These are phyloP conservation scores for Papilio protenor DNA, from an alignment of 2,888 invertebrate species.

Conservation along the genomic window DNA sequence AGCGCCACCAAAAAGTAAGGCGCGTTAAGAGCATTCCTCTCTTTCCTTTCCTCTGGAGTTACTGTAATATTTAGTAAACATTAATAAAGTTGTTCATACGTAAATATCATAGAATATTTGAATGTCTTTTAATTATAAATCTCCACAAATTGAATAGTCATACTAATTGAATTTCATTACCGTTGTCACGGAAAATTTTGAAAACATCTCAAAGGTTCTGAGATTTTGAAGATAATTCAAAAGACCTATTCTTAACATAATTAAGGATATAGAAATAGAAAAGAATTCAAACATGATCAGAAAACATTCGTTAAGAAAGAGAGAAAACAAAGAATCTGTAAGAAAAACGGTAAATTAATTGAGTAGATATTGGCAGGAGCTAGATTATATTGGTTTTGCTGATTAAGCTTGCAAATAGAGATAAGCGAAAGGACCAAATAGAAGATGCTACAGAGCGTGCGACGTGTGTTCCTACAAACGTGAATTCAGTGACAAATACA, in stretches of 20 bases:
- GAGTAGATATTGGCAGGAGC: conserved; percentile 7
- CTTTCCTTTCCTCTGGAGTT: conserved; percentile 88
- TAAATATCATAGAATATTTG: background rate
- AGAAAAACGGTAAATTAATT: background rate
- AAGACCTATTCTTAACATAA: background rate
- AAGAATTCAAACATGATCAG: background rate
- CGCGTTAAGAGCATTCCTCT: conserved; percentile 88
- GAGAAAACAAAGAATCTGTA: conserved; percentile 11
- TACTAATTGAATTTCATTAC: background rate
- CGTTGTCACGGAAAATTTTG: background rate
- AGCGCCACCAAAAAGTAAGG: conserved; percentile 94
- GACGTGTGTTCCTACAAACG: conserved; percentile 32
- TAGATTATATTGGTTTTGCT: conserved; percentile 18
- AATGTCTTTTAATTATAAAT: background rate
- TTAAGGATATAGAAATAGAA: background rate
- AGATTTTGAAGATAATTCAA: background rate
- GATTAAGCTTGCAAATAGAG: conserved; percentile 33
- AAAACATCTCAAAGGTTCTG: background rate
- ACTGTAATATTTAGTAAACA: conserved; percentile 73
- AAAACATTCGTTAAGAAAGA: background rate
- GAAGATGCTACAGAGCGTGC: conserved; percentile 34
- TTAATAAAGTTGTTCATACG: background rate
- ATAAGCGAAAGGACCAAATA: conserved; percentile 38
- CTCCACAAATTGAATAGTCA: background rate
- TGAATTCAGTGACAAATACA: conserved; percentile 60